Evolutionary conservation across 2,888 invertebrate species (phyloP), one percentile per base, ranked within the genome.

Genomic region (Cheilosia urbana): DNA sequence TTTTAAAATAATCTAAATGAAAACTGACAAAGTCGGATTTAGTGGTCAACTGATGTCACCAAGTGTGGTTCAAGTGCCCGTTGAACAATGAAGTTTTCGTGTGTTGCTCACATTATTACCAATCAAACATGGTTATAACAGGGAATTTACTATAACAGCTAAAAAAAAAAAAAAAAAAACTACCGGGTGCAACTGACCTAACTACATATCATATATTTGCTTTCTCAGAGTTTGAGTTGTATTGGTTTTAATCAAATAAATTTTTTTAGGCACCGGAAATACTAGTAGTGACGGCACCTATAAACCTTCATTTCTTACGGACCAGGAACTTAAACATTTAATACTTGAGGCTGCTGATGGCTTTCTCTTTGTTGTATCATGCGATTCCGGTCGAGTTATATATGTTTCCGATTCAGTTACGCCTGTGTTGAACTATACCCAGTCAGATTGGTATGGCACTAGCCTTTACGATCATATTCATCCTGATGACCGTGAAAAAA

Each of bases 301-400:
- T 93, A 99, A 99, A 91, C 99, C 99, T 24, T 99, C 99, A 15
- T 99, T 99, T 93, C 94, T 99, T 84, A 99, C 99, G 72, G 99
- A 99, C 93, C 99, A 99, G 93, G 99, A 99, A 93, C 93, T 99
- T 88, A 99, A 99, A 92, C 99, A 99, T 93, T 94, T 99, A 89
- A 99, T 99, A 89, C 94, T 99, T 87, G 99, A 99, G 94, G 99
- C 99, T 40, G 99, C 99, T 15, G 99, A 99, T 93, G 99, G 99
- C 2, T 99, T 99, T 93, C 94, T 99, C 71, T 95, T 94, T 89
- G 92, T 92, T 7, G 92, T 92, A 0, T 98, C 98, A 90, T 99
- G 99, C 93, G 99, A 99, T 93, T 97, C 97, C 13, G 99, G 99
- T 4, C 94, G 98, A 89, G 95, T 99, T 87, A 98, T 99, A 90